Evolutionary conservation across 1,140 invertebrate species (phyloP).

Genomic region (Maconellicoccus hirsutus): DNA sequence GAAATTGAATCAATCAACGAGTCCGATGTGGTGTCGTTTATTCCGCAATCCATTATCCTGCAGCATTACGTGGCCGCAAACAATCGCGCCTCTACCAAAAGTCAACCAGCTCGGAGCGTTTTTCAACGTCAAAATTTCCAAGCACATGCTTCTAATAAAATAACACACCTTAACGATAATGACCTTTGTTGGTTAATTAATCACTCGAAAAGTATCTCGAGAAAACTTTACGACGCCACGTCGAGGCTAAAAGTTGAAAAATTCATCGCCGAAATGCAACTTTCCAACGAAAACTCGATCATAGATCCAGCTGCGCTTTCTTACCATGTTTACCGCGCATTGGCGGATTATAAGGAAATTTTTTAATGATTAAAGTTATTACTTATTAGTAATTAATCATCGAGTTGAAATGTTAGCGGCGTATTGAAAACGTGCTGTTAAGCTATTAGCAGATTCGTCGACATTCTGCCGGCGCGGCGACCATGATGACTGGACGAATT

Average conservation of each 20-base stretch:
- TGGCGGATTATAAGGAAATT: background rate
- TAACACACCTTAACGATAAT: slow-evolving; percentile 13
- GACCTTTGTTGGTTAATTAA: slow-evolving; percentile 13
- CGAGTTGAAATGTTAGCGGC: background rate
- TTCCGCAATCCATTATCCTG: no score
- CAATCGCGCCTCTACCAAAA: background rate
- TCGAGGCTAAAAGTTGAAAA: no score
- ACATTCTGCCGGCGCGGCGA: background rate
- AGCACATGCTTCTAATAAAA: background rate
- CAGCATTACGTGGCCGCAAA: background rate
- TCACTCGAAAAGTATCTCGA: background rate
- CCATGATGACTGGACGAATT: slow-evolving; percentile 16
- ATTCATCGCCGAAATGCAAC: no score
- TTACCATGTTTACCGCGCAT: background rate
- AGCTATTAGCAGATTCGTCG: slow-evolving; percentile 2
- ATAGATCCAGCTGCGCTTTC: no score
- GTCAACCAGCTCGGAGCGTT: background rate
- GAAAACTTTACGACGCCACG: no score
- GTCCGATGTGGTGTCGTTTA: no score
- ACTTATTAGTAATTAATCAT: background rate
- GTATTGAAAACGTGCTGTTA: background rate
- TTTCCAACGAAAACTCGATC: no score
- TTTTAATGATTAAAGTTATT: background rate
- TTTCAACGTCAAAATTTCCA: background rate
- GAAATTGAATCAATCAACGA: no score